A percentile compares a stretch with the other conserved stretches of the same genome.
These are phyloP conservation scores for Asteroscopus sphinx DNA, from an alignment of 2,888 invertebrate species.

Conservation along the genomic window DNA sequence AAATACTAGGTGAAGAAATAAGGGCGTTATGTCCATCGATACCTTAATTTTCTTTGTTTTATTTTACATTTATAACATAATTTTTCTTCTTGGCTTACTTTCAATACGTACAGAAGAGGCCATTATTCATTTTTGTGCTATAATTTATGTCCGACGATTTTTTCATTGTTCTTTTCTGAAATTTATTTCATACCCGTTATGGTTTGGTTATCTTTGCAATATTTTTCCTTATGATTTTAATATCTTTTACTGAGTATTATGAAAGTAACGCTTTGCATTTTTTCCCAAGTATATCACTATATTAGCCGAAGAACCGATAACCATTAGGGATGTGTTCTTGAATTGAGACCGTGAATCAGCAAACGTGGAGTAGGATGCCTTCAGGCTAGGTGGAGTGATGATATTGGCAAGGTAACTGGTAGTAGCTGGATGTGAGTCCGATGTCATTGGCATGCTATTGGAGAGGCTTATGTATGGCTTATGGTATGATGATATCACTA, in stretches of 20 bases:
- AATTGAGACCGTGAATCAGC: too few relatives aligned
- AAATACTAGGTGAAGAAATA: background rate
- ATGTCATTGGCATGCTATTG: too few relatives aligned
- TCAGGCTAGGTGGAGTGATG: too few relatives aligned
- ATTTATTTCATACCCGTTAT: slow-evolving; percentile 34
- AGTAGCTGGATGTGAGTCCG: too few relatives aligned
- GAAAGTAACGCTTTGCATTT: too few relatives aligned
- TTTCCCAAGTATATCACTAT: background rate
- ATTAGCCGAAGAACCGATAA: too few relatives aligned
- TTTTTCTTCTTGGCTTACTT: slow-evolving; percentile 25
- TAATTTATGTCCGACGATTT: slow-evolving; percentile 43
- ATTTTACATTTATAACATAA: slow-evolving; percentile 36
- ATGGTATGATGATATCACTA: too few relatives aligned
- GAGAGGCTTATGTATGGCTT: too few relatives aligned
- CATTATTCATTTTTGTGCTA: slow-evolving; percentile 47
- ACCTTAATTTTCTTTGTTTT: slow-evolving; percentile 21
- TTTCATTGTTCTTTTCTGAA: slow-evolving; percentile 40
- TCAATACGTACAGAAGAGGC: slow-evolving; percentile 27
- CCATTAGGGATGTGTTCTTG: too few relatives aligned
- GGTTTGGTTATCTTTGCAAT: slow-evolving; percentile 8
- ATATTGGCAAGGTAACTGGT: too few relatives aligned
- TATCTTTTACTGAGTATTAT: slow-evolving; percentile 5
- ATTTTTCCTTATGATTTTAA: slow-evolving; percentile 17
- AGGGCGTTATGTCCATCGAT: background rate
- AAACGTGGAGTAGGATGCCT: too few relatives aligned